These are phyloP conservation scores for Esox lucius DNA, from an alignment of 2,797 vertebrate species.

Conservation along the genomic window DNA sequence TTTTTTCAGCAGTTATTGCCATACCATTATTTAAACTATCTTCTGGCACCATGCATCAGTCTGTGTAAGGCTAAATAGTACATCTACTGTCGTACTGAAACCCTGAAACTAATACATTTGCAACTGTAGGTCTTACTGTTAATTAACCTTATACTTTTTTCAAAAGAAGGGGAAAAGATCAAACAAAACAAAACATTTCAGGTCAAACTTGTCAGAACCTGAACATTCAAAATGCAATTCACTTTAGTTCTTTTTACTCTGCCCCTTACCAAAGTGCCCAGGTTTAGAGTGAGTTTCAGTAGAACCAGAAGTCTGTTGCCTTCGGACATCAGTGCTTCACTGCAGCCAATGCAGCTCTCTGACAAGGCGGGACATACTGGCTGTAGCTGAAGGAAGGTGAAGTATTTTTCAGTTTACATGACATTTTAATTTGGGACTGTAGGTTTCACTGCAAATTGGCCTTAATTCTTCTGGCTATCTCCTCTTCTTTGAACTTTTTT, in stretches of 20 bases:
- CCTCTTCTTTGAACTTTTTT: slow-evolving; percentile 33
- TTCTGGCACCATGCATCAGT: not conserved
- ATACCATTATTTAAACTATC: not conserved
- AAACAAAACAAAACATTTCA: slow-evolving; percentile 1
- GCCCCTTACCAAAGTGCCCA: slow-evolving; percentile 53
- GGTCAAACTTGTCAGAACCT: slow-evolving; percentile 36
- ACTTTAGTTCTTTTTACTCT: slow-evolving; percentile 59
- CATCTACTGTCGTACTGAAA: not conserved
- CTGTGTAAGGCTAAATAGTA: not conserved
- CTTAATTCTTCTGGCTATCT: slow-evolving; percentile 49
- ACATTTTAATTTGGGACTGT: slow-evolving; percentile 46
- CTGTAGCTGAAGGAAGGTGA: slow-evolving; percentile 61
- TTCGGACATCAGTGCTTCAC: slow-evolving; percentile 78
- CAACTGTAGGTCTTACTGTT: slow-evolving; percentile 2
- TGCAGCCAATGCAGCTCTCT: slow-evolving; percentile 75
- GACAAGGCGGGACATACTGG: slow-evolving; percentile 60
- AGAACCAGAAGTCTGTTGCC: slow-evolving; percentile 84
- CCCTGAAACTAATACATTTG: slow-evolving; percentile 11
- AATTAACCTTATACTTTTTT: slow-evolving; percentile 9
- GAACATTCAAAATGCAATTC: slow-evolving; percentile 51
- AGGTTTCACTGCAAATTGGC: slow-evolving; percentile 54
- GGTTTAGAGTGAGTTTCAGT: slow-evolving; percentile 65
- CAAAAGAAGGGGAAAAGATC: slow-evolving; percentile 6
- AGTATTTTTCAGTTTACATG: slow-evolving; percentile 61
- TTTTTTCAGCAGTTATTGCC: not conserved